phyloP scores from a whole-genome alignment of 2,113 vertebrate species.

The Chaetops frenatus region DNA sequence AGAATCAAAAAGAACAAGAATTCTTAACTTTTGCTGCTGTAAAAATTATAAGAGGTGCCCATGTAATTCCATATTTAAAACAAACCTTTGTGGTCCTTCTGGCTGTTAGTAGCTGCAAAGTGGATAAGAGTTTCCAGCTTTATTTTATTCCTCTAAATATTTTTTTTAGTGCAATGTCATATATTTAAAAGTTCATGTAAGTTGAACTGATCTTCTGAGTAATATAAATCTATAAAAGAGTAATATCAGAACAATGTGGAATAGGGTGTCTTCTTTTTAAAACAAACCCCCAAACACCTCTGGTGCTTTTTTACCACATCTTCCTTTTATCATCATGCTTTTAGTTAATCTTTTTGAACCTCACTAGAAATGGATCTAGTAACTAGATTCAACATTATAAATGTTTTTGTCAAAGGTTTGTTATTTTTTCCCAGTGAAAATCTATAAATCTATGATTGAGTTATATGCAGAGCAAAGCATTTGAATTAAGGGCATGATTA shows the following conservation, averaged over 20 bases:
- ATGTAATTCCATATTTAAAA: background rate
- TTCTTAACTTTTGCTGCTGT: background rate
- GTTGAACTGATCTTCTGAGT: background rate
- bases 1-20: background rate
- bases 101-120: background rate
- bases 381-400: background rate
- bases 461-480: background rate
- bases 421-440: background rate
- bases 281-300: fast-evolving
- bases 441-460: background rate
- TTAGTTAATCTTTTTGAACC: background rate
- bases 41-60: background rate
- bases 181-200: background rate
- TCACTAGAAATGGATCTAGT: background rate
- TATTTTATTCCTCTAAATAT: background rate
- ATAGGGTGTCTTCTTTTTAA: background rate
- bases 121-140: background rate
- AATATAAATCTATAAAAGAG: background rate
- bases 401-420: background rate
- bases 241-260: background rate
- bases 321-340: background rate
- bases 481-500: background rate
- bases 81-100: background rate
- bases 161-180: background rate
- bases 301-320: background rate